phyloP scores from a whole-genome alignment of 2,113 vertebrate genomes.

The Hemiprocne comata region DNA sequence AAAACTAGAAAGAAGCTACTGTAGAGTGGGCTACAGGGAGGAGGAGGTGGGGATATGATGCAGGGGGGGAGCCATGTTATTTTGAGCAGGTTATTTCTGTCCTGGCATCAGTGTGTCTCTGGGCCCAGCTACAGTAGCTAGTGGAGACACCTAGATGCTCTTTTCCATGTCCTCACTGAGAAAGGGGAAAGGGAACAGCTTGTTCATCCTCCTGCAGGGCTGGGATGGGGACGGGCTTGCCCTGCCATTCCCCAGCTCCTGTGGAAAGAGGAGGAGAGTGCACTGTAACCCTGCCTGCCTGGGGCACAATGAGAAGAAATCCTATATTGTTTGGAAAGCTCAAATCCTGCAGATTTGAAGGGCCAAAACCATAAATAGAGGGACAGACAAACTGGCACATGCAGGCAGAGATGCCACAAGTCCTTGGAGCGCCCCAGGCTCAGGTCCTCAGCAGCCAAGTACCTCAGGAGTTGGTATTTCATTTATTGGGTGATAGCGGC shows the following conservation, averaged over 20 bases:
- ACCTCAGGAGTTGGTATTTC: not conserved
- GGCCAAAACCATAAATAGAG: not conserved
- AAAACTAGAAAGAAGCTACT: constrained; percentile 45
- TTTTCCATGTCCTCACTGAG: not conserved
- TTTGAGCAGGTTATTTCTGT: constrained; percentile 62
- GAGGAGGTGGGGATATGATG: not conserved
- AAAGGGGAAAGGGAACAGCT: not conserved
- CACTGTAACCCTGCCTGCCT: not conserved
- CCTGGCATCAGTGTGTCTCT: not conserved
- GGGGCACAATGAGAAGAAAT: not conserved
- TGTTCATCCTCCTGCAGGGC: not conserved
- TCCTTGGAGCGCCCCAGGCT: not conserved
- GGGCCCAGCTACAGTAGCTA: not conserved
- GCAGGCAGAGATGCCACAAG: not conserved
- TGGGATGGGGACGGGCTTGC: not conserved
- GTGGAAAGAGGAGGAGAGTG: not conserved
- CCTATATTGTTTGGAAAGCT: not conserved
- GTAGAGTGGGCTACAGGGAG: not conserved
- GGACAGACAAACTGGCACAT: not conserved
- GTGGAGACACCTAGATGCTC: not conserved
- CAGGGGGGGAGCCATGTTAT: constrained; percentile 25
- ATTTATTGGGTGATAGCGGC: not conserved
- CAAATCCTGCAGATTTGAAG: not conserved
- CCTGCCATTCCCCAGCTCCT: not conserved
- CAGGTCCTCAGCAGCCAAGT: not conserved